These are phyloP conservation scores for Paradoxurus hermaphroditus DNA, from an alignment of 2,113 vertebrate species.

Conservation along the genomic window DNA sequence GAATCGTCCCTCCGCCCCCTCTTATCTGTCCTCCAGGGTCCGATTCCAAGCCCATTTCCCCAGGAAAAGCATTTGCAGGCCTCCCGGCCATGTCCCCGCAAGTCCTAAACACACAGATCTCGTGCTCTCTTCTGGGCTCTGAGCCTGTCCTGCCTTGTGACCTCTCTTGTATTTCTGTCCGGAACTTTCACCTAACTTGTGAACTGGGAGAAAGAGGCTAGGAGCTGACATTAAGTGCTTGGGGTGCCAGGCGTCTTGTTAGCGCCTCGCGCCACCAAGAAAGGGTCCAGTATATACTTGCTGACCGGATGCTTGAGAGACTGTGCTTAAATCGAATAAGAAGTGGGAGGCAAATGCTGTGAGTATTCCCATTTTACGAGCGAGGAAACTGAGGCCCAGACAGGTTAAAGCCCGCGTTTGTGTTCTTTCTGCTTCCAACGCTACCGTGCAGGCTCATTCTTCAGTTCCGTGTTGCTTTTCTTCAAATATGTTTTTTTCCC, in stretches of 20 bases:
- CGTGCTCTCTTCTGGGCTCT: neutral
- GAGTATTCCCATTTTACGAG: neutral
- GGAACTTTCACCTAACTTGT: conserved; percentile 40
- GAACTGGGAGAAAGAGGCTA: neutral
- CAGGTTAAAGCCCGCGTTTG: neutral
- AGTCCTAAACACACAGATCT: neutral
- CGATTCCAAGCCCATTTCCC: neutral
- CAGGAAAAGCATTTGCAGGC: neutral
- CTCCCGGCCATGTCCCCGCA: neutral
- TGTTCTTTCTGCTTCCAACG: neutral
- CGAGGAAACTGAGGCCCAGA: neutral
- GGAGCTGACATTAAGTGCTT: neutral
- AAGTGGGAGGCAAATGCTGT: neutral
- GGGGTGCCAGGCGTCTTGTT: neutral
- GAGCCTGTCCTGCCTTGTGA: neutral
- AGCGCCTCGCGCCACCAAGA: neutral
- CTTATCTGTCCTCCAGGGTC: neutral
- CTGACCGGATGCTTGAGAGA: neutral
- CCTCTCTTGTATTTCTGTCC: neutral
- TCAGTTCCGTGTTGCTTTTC: neutral
- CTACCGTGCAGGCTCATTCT: neutral
- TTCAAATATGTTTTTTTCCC: neutral
- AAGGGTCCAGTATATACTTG: neutral
- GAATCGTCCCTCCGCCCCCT: neutral
- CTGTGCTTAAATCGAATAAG: neutral